These are phyloP conservation scores for Ennomos erosarius DNA, from an alignment of 2,888 invertebrate species.

Conservation along the genomic window DNA sequence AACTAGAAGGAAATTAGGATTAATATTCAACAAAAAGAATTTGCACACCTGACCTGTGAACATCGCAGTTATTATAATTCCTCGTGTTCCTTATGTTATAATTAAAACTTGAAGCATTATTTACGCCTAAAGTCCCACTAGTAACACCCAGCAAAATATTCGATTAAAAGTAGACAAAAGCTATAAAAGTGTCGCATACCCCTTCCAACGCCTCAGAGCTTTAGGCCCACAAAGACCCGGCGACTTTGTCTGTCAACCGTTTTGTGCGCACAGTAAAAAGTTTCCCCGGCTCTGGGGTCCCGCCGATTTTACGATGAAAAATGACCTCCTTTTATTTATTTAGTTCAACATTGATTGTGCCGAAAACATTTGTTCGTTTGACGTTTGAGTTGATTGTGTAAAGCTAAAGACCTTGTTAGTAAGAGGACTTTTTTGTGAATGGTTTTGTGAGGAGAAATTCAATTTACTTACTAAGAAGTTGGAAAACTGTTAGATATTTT, in stretches of 20 bases:
- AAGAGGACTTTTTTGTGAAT: too few relatives aligned
- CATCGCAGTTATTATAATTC: too few relatives aligned
- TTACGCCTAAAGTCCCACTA: slow-evolving; percentile 22
- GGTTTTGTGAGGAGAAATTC: too few relatives aligned
- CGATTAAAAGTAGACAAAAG: slow-evolving; percentile 23
- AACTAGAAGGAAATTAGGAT: too few relatives aligned
- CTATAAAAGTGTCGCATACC: slow-evolving; percentile 41
- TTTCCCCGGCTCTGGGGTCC: slow-evolving; percentile 51
- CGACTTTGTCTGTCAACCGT: slow-evolving; percentile 67
- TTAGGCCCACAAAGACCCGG: slow-evolving; percentile 64
- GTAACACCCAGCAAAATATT: slow-evolving; percentile 14
- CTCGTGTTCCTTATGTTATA: too few relatives aligned
- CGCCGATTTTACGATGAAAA: slow-evolving; percentile 72
- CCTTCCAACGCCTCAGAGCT: slow-evolving; percentile 42
- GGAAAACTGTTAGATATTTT: too few relatives aligned
- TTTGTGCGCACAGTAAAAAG: slow-evolving; percentile 63
- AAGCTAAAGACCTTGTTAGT: too few relatives aligned
- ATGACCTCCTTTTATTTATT: slow-evolving; percentile 56
- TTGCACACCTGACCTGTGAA: too few relatives aligned
- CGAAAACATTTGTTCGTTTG: slow-evolving; percentile 61
- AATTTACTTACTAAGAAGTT: not conserved
- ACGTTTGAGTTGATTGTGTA: slow-evolving; percentile 19
- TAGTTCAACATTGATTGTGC: slow-evolving; percentile 59
- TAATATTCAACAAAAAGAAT: too few relatives aligned
- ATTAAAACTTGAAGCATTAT: not conserved